Evolutionary conservation across 2,888 invertebrate genomes (phyloP).

Genomic region (Cerastoderma edule): DNA sequence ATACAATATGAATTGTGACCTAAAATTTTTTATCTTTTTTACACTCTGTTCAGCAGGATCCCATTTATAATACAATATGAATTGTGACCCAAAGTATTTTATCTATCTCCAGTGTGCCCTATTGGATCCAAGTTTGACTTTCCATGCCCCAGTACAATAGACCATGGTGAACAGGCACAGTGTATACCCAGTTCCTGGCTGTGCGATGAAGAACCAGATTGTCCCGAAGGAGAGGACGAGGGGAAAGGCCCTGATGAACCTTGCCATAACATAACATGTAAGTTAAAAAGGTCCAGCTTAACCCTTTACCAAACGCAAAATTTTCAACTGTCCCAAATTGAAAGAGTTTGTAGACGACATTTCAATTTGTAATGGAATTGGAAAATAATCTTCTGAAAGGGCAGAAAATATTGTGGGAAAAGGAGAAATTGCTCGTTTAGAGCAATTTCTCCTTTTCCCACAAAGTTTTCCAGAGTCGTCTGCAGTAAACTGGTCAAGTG

Average conservation of each 20-base stretch:
- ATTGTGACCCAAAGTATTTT: not conserved
- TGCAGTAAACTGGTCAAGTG: too few species aligned
- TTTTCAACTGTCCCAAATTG: too few species aligned
- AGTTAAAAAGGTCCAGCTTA: too few species aligned
- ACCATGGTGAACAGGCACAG: conserved; percentile 23
- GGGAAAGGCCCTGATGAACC: conserved; percentile 29
- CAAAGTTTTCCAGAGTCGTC: too few species aligned
- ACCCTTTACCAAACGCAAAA: too few species aligned
- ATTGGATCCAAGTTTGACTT: conserved; percentile 21
- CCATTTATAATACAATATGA: not conserved
- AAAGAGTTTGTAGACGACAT: too few species aligned
- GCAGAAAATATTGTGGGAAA: too few species aligned
- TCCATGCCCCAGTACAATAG: conserved; percentile 41
- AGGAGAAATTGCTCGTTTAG: too few species aligned
- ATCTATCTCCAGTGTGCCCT: conserved; percentile 10
- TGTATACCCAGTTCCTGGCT: conserved; percentile 51
- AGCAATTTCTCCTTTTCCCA: too few species aligned
- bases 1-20: too few species aligned
- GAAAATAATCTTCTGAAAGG: too few species aligned
- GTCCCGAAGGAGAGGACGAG: conserved; percentile 54
- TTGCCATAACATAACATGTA: conserved; percentile 34
- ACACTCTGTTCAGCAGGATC: not conserved
- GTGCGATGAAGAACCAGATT: conserved; percentile 50
- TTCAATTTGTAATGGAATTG: too few species aligned
- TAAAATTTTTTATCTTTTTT: not conserved